Evolutionary conservation across 2,797 vertebrate species (phyloP), one percentile per base, ranked within the genome.

Genomic region (Darevskia nairensis): DNA sequence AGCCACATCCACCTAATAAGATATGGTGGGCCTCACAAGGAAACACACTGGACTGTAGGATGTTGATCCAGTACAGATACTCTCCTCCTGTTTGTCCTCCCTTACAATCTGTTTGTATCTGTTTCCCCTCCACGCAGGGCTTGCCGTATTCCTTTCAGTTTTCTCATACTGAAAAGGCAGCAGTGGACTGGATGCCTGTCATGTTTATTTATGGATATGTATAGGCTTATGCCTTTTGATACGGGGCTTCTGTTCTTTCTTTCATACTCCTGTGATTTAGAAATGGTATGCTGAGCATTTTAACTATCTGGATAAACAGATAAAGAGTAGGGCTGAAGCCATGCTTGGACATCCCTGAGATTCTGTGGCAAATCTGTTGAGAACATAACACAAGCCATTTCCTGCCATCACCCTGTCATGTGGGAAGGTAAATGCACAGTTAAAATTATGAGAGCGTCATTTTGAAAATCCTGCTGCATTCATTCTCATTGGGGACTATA

Each of bases 381-480:
- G 66, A 78, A 59, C 74, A 82, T 35, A 44, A 78, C 46, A 66
- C n/a, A 44, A 72, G 29, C 64, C 64, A 72, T 78, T 82, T 86
- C 86, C 84, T 82, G 21, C 74, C 72, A 35, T 41, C 39, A 15
- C 50, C 25, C 55, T 79, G 35, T 80, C 64, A 29, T 80, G 50
- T 76, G 68, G 80, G 50, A 83, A 89, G 50, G 50, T 82, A 88
- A 89, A 83, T 41, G 80, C 75, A 75, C 4, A 39, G 66, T 89
- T 84, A 86, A 86, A 89, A 79, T 80, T 66, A 82, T 23, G 68
- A 71, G 85, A 46, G 66, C 71, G 83, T 89, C 85, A 83, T 86
- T 71, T 72, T 77, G 64, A 86, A 86, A 86, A 71, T 46, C 46
- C 80, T 77, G 71, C 79, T 46, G 64, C 82, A 89, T 86, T 86